Evolutionary conservation across 2,797 vertebrate species (phyloP), one percentile per base, ranked within the genome.

Genomic region (Microctenopoma lineatum): DNA sequence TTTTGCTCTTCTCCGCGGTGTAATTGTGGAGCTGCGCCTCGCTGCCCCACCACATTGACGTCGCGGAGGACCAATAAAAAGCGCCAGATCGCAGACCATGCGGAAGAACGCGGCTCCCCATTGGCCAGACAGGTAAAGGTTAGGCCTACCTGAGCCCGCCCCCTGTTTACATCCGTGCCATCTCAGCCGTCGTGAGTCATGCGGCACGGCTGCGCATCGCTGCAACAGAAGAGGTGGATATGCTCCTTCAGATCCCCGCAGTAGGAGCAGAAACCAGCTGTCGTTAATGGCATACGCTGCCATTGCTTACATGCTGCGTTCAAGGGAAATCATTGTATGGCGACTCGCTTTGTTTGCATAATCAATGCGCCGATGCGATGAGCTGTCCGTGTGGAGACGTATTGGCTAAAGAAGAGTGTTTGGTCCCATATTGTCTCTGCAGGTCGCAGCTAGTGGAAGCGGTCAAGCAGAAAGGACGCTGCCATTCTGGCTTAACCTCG

Each of bases 151-250:
- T 82, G 75, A 74, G 39, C 84, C 91, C 90, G 89, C 90, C 92
- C 68, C 89, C 89, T 92, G 90, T 93, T 92, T 92, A 92, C 92
- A 87, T 91, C 76, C 85, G 71, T 81, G 83, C 84, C 55, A 65
- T 81, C 50, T 79, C 55, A 56, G 82, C 82, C 72, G 75, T 59
- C 29, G 89, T 92, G 90, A 93, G 81, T 92, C 90, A 91, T 91
- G 92, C 92, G 89, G 89, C 90, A 91, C 92, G 87, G 88, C 90
- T 90, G 86, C 90, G 87, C 86, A 85, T 86, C 87, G 77, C 77
- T 79, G 87, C 83, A 82, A 81, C 80, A 67, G 69, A 56, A 51
- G 83, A 81, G 72, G 75, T 65, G 82, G 77, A 87, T 52, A 70
- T 75, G 64, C 77, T 78, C 53, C 74, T 66, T 61, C 66, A 75